Percentiles rank a stretch among this genome's conserved stretches.
These are phyloP conservation scores for Crambe crambe DNA, from an alignment of 37 sponge, comb jelly and placozoan genomes.

Conservation along the genomic window DNA sequence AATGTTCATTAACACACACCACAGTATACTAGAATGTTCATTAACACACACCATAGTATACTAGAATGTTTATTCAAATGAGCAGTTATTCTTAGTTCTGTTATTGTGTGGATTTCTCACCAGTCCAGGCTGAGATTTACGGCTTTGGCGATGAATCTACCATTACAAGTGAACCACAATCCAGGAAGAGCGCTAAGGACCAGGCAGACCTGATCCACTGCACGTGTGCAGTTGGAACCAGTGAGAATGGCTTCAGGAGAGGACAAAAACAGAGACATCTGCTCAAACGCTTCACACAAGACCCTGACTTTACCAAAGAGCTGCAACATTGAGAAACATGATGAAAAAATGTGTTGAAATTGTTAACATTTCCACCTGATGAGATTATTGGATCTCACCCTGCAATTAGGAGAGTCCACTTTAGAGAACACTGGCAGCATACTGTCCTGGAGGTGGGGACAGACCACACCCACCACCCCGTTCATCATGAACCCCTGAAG, in stretches of 20 bases:
- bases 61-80: too few species aligned
- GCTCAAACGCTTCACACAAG: constrained; percentile 11
- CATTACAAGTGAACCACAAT: constrained; percentile 39
- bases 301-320: background rate
- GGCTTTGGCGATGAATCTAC: constrained; percentile 22
- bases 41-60: too few species aligned
- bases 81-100: too few species aligned
- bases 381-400: too few species aligned
- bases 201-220: background rate
- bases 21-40: too few species aligned
- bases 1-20: too few species aligned
- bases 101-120: too few species aligned
- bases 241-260: background rate
- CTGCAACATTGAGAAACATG: background rate
- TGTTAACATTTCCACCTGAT: background rate
- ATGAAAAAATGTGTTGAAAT: too few species aligned
- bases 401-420: constrained; percentile 6
- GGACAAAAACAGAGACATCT: constrained; percentile 17
- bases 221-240: background rate
- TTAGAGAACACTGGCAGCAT: constrained; percentile 3
- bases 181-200: constrained; percentile 27
- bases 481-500: constrained; percentile 36
- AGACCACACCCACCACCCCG: constrained; percentile 21
- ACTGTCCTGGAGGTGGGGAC: constrained; percentile 14
- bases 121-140: constrained; percentile 22